Percentiles rank a stretch among this genome's conserved stretches.
Conservation (phyloP, 2,888 invertebrate species). For the Microplitis manilae region DNA sequence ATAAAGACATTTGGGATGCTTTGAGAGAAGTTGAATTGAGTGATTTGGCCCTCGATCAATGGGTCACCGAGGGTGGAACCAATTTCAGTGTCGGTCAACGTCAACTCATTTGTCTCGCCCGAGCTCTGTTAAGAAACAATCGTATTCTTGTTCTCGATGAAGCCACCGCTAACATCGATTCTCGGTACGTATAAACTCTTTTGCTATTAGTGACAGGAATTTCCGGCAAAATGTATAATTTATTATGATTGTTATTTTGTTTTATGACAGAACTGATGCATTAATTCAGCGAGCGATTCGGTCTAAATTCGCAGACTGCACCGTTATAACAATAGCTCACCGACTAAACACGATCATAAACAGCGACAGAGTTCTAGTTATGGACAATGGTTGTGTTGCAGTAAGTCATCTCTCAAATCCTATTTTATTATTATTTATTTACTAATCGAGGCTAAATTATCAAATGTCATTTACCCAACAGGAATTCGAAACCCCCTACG, state of each 20-base stretch:
- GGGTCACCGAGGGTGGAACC: conserved; percentile 74
- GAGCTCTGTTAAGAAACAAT: conserved; percentile 79
- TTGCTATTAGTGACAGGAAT: background rate
- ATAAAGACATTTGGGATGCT: conserved; percentile 79
- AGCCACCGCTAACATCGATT: conserved; percentile 81
- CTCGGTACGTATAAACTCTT: conserved; percentile 69
- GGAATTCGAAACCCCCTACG: background rate
- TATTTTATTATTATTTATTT: background rate
- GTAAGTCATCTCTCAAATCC: conserved; percentile 40
- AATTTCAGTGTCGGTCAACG: conserved; percentile 81
- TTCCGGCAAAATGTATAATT: conserved; percentile 7
- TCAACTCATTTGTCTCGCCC: conserved; percentile 79
- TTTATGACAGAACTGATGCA: conserved; percentile 72
- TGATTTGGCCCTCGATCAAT: conserved; percentile 73
- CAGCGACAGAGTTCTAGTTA: conserved; percentile 88
- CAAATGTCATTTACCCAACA: background rate
- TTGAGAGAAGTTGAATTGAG: conserved; percentile 76
- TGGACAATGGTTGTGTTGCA: conserved; percentile 85
- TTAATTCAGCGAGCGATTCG: conserved; percentile 77
- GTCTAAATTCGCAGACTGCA: conserved; percentile 74
- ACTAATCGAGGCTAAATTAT: background rate
- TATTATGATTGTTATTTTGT: background rate
- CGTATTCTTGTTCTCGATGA: conserved; percentile 79
- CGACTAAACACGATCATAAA: conserved; percentile 94
- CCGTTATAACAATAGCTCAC: conserved; percentile 83